A percentile compares a stretch with the other conserved stretches of the same genome.
These are phyloP conservation scores for Dipodomys stephensi DNA, from an alignment of 2,113 vertebrate species.

Conservation along the genomic window DNA sequence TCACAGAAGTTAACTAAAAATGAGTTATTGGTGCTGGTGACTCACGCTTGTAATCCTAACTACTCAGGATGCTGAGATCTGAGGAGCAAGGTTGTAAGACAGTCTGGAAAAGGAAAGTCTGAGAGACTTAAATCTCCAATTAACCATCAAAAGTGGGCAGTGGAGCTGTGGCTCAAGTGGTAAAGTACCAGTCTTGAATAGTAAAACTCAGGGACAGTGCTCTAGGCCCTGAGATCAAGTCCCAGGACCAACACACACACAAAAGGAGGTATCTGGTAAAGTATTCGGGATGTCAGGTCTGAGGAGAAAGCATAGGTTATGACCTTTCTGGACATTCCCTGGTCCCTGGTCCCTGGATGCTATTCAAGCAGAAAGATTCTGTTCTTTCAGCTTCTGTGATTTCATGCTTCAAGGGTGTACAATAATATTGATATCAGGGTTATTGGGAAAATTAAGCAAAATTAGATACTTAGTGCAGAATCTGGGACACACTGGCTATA, in stretches of 20 bases:
- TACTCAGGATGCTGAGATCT: too few species aligned
- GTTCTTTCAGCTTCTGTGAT: not conserved
- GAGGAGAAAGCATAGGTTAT: not conserved
- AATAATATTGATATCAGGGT: not conserved
- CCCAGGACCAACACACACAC: not conserved
- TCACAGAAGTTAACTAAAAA: too few species aligned
- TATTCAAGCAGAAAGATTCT: not conserved
- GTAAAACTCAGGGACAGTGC: too few species aligned
- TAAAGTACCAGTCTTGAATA: too few species aligned
- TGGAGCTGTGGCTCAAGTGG: too few species aligned
- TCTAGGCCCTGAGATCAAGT: too few species aligned
- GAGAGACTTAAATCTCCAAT: too few species aligned
- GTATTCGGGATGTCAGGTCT: not conserved
- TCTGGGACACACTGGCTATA: not conserved
- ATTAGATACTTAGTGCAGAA: not conserved
- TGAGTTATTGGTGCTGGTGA: too few species aligned
- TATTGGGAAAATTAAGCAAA: not conserved
- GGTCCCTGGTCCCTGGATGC: not conserved
- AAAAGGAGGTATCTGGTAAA: not conserved
- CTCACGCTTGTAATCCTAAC: too few species aligned
- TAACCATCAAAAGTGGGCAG: too few species aligned
- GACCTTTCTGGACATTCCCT: not conserved
- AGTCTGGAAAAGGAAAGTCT: too few species aligned
- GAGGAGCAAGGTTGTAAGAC: too few species aligned
- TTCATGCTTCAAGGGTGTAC: not conserved